Evolutionary conservation across 2,888 invertebrate species (phyloP), one percentile per base, ranked within the genome.

Genomic region (Nephrotoma flavescens): DNA sequence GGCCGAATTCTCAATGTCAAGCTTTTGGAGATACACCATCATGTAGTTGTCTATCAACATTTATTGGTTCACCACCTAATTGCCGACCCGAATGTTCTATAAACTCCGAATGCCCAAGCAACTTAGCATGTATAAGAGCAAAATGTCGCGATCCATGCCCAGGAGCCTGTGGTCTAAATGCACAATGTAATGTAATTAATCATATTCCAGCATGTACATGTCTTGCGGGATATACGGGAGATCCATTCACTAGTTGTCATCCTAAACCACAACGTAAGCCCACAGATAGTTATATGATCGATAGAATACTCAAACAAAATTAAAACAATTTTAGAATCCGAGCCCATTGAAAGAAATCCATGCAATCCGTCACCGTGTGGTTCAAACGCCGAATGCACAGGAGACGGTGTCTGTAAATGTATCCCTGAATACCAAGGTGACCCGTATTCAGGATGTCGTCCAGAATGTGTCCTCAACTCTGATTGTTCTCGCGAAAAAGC

Each of bases 131-230:
- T 89, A 93, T 95, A 42, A 93, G 93, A 87, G 93, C 94, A 89
- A 94, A 93, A 90, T 95, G 95, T 89, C 91, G 92, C 87, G 94
- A 95, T 89, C 95, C 95, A 0, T 96, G 95, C 88, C 93, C 93
- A 57, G 95, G 95, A n/a, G 93, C 94, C 0, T 95, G 95, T 90
- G 94, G 95, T 87, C 90, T 92, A 89, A 92, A 92, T 88, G 93
- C 95, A 85, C 90, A 91, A 88, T 93, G 95, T 90, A 91, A 91
- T 85, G 94, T 94, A 41, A 92, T 94, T 86, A 94, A 94, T 88
- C 95, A 97, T 90, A 93, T 95, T 57, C 96, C 96, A 12, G 94
- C 96, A 57, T 96, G 96, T 90, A 94, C 95, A 0, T 96, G 96
- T 89, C 94, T 94, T 88, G 94, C 94, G 88, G 95, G 95, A 47